Evolutionary conservation across 2,888 invertebrate genomes (phyloP), one percentile per base, ranked within the genome.

Genomic region (Nomada goodeniana): DNA sequence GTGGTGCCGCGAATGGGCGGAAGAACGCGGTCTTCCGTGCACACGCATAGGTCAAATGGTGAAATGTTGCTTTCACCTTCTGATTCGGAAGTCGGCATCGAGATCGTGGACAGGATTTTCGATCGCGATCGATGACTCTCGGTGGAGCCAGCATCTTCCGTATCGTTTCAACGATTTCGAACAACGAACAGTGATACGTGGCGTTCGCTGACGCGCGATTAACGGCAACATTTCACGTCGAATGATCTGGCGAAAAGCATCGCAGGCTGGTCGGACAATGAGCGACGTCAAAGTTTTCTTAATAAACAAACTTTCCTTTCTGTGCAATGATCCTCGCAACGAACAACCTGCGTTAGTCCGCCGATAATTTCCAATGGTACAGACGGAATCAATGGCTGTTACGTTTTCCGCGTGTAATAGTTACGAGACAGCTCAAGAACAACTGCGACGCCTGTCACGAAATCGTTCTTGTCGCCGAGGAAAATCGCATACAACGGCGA

Each of bases 31-130:
- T 88, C 82, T 87, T 88, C 76, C 85, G 79, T 11, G 42, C 26
- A 44, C 53, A 72, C 69, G 75, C 80, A 85, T 88, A 86, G 85
- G 88, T 88, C 84, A 84, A 78, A 79, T 67, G 72, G 80, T 84
- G 80, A 86, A 86, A 83, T 61, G 23, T 69, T 89, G 78, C 89
- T 89, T 89, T 89, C 89, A 89, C 89, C 82, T 60, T 64, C 26
- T 26, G 26, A 20, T 15, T 18, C 9, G 3, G 26, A n/a, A 59
- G 50, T 0, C 57, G 52, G 20, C 29, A 47, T 26, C 69, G 57
- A 36, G 57, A 36, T 23, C 26, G 52, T 36, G 70, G 60, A 59
- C 20, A n/a, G 36, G 15, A 65, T n/a, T 64, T 4, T 53, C 2
- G 20, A 53, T 57, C 23, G 20, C 57, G 11, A 26, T 47, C 47